Evolutionary conservation across 2,113 vertebrate genomes (phyloP).

Genomic region (Ceratotherium simum): DNA sequence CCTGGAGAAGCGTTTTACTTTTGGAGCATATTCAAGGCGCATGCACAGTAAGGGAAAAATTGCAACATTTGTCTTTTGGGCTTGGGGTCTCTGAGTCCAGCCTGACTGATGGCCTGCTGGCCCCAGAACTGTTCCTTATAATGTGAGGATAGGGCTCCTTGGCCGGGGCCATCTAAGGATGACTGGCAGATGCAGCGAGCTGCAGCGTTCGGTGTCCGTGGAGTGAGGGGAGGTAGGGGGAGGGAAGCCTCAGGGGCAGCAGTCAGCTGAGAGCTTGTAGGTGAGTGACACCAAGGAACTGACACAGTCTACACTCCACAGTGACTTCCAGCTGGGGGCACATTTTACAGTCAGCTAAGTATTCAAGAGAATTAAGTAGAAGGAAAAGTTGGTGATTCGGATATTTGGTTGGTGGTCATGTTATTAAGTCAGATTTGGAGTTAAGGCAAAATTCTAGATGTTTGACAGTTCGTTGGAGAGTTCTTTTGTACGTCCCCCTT

Average conservation of each 20-base stretch:
- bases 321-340: not conserved
- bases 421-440: not conserved
- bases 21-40: not conserved
- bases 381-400: not conserved
- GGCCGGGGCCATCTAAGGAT: not conserved
- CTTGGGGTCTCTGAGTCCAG: not conserved
- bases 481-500: not conserved
- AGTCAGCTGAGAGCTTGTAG: not conserved
- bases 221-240: accelerated
- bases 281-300: not conserved
- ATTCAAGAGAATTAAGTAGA: not conserved
- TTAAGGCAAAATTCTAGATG: not conserved
- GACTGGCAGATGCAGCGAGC: not conserved
- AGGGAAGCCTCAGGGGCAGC: not conserved
- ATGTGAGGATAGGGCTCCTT: accelerated
- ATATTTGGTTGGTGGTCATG: not conserved
- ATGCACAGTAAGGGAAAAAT: not conserved
- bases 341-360: not conserved
- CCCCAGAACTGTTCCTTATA: accelerated
- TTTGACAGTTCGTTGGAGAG: not conserved
- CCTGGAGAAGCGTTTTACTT: not conserved
- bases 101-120: not conserved
- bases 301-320: accelerated
- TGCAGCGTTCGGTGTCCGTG: not conserved
- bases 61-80: not conserved